phyloP scores from a whole-genome alignment of 2,888 invertebrate species.

The Darwinula stevensoni region DNA sequence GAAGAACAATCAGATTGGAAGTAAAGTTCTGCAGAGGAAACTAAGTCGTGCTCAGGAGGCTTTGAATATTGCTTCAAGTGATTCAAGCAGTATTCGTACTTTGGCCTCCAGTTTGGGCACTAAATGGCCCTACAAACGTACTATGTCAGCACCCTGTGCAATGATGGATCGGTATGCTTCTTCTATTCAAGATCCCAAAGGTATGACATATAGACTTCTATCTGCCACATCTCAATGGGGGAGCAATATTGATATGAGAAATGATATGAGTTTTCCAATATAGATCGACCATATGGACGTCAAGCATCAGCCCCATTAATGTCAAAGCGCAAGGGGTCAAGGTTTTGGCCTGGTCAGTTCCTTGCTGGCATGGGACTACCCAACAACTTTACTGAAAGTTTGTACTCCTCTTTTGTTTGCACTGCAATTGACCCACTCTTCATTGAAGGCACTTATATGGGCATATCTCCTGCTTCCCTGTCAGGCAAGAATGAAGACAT shows the following conservation, averaged over 20 bases:
- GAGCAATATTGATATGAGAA: too few relatives aligned
- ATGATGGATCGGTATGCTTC: conserved; percentile 24
- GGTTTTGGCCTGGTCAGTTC: conserved; percentile 65
- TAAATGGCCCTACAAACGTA: conserved; percentile 82
- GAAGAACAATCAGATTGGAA: conserved; percentile 55
- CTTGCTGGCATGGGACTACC: conserved; percentile 21
- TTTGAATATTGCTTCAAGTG: conserved; percentile 18
- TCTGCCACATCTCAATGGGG: too few relatives aligned
- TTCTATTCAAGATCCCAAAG: too few relatives aligned
- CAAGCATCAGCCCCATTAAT: conserved; percentile 81
- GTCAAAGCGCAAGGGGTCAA: conserved; percentile 66
- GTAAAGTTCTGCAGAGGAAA: conserved; percentile 56
- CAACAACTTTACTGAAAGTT: too few relatives aligned
- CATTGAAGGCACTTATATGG: too few relatives aligned
- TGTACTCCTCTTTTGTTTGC: too few relatives aligned
- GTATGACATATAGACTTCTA: too few relatives aligned
- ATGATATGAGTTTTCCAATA: too few relatives aligned
- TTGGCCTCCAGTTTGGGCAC: conserved; percentile 61
- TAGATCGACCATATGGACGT: too few relatives aligned
- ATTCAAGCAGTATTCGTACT: conserved; percentile 25
- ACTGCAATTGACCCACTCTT: too few relatives aligned
- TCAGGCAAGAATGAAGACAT: not conserved
- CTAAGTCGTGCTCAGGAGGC: conserved; percentile 67
- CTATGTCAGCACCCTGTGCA: conserved; percentile 70
- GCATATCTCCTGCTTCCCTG: too few relatives aligned